Conservation (phyloP, 2,888 invertebrate genomes). For the Drosophila paramelanica region DNA sequence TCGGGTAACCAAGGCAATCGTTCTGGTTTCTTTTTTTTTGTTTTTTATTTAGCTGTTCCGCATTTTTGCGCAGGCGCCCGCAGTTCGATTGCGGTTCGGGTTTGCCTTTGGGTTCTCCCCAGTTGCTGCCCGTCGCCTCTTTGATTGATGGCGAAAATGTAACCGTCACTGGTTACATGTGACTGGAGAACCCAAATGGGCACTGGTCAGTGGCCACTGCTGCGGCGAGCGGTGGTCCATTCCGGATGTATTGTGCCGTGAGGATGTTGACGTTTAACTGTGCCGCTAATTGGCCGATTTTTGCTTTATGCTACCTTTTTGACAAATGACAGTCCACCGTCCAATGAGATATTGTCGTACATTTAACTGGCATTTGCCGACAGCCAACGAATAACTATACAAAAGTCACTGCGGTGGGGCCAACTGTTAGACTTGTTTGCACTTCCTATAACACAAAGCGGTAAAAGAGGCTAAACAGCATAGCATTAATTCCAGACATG, state of each 20-base stretch:
- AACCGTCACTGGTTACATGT: conserved; percentile 76
- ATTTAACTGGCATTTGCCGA: conserved; percentile 43
- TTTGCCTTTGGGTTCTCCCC: conserved; percentile 22
- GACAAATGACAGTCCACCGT: conserved; percentile 72
- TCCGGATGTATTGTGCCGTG: conserved; percentile 77
- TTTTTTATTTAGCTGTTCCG: conserved; percentile 57
- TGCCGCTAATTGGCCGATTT: conserved; percentile 77
- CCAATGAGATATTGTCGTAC: conserved; percentile 56
- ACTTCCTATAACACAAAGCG: conserved; percentile 53
- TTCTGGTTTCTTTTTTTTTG: background rate
- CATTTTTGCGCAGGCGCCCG: conserved; percentile 69
- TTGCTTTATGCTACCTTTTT: conserved; percentile 56
- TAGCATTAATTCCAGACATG: conserved; percentile 26
- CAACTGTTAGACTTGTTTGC: conserved; percentile 24
- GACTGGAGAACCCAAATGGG: conserved; percentile 29
- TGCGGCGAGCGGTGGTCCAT: conserved; percentile 39
- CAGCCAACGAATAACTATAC: conserved; percentile 17
- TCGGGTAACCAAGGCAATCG: background rate
- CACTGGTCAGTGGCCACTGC: conserved; percentile 9
- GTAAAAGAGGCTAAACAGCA: conserved; percentile 47
- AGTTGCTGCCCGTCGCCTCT: conserved; percentile 37
- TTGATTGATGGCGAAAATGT: conserved; percentile 75
- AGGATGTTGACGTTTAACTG: conserved; percentile 81
- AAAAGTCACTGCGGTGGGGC: conserved; percentile 49
- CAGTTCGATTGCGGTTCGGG: conserved; percentile 15